Percentiles rank a stretch among this genome's conserved stretches.
These are phyloP conservation scores for Thereva nobilitata DNA, from an alignment of 2,888 invertebrate genomes.

Conservation along the genomic window DNA sequence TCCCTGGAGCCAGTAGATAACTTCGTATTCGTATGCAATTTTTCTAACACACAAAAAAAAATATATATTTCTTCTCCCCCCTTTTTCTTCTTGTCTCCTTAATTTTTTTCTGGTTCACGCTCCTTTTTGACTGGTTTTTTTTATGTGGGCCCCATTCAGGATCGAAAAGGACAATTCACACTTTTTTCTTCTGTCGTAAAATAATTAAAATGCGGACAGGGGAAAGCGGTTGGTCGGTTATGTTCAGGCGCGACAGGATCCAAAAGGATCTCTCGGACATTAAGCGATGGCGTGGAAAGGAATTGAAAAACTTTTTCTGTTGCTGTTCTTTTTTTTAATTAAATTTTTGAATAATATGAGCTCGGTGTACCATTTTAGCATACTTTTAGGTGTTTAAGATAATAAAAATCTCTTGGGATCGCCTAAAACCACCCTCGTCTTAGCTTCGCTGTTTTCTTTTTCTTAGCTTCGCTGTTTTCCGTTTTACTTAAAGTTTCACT, in stretches of 20 bases:
- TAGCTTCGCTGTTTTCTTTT: constrained; percentile 8
- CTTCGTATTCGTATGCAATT: too few species aligned
- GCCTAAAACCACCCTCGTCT: background rate
- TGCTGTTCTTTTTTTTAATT: constrained; percentile 20
- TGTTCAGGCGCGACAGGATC: constrained; percentile 15
- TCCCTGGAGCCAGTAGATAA: too few species aligned
- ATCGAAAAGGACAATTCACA: constrained; percentile 7
- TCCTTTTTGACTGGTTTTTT: constrained; percentile 21
- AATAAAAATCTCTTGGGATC: constrained; percentile 7
- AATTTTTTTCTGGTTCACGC: constrained; percentile 4
- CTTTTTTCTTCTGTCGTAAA: constrained; percentile 19
- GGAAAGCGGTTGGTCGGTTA: background rate
- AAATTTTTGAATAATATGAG: constrained; percentile 29
- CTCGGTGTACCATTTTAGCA: constrained; percentile 5
- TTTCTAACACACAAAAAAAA: too few species aligned
- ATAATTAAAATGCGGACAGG: constrained; percentile 33
- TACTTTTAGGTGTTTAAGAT: constrained; percentile 12
- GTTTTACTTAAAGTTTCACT: too few species aligned
- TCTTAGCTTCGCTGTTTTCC: background rate
- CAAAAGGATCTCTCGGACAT: too few species aligned
- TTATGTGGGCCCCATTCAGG: background rate
- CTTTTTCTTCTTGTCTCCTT: background rate
- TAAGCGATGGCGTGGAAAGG: background rate
- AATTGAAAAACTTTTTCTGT: constrained; percentile 31
- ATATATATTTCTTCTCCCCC: too few species aligned